Conservation (phyloP, 1,140 invertebrate species). For the Ostrea denselamellosa region DNA sequence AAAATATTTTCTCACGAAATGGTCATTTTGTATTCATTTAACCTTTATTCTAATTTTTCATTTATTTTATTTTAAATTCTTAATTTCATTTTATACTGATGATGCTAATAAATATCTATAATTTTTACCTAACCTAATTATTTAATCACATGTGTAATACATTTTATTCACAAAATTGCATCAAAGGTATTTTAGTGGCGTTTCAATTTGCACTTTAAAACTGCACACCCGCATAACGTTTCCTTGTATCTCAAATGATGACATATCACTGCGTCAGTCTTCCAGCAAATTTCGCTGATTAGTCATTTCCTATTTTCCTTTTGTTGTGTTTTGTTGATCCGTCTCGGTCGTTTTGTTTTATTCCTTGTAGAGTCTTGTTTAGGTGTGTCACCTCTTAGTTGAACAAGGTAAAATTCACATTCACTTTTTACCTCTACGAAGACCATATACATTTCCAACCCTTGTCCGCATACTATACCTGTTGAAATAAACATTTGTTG, state of each 20-base stretch:
- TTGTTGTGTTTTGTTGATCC: neutral
- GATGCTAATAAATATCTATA: too few relatives aligned
- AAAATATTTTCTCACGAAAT: too few relatives aligned
- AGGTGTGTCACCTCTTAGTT: neutral
- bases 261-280: neutral
- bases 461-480: neutral
- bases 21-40: too few relatives aligned
- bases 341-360: neutral
- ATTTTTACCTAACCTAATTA: too few relatives aligned
- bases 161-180: neutral
- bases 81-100: too few relatives aligned
- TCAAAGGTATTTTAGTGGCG: neutral
- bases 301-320: neutral
- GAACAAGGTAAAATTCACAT: neutral
- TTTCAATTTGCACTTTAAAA: neutral
- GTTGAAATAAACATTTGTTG: neutral
- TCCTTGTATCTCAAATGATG: neutral
- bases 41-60: too few relatives aligned
- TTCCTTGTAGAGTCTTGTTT: neutral
- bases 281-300: neutral
- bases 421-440: neutral
- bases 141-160: too few relatives aligned
- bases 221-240: neutral
- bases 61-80: too few relatives aligned
- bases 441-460: neutral